Base-by-base conservation (phyloP, 2,888 invertebrate genomes). In the Cerceris rybyensis region DNA sequence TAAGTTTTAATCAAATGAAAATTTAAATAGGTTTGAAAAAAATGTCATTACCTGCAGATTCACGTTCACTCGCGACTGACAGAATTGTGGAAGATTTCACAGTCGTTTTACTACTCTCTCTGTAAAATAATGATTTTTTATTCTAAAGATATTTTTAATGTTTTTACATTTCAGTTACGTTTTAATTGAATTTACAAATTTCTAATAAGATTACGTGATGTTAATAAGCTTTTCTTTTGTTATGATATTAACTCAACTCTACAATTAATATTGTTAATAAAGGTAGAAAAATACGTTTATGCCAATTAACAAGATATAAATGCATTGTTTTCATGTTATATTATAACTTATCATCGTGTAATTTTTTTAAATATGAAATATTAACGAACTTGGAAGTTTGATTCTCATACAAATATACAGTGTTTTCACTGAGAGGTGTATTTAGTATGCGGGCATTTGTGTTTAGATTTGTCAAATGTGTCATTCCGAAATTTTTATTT, bases 331-430 rank as follows among this genome's bases (percentile, higher is more conserved):
- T 58, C 17, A 57, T 46, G 42, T 43, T 39, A 28, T 28, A 17
- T 1, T 17, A 17, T 16, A 66, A 66, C 57, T 57, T 66, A 28
- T 8, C 16, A 46, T 61, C 11, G 49, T 43, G 14, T 43, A 6
- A 52, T 9, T 39, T 11, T 55, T n/a, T 16, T 28, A 28, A 8
- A 60, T 50, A 28, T 28, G 55, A 60, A 66, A 70, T 39, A 14
- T 72, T 66, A 80, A 88, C 88, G 52, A 83, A 89, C 89, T 87
- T 87, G 69, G 82, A 84, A 70, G 66, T 81, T 50, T 75, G 73
- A 77, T 83, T 86, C 54, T 77, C 78, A 67, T 81, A 82, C 43
- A 83, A 80, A 76, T 80, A 84, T 46, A 81, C 59, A 41, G 82
- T 68, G 59, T 68, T 77, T 54, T 84, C 70, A n/a, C 75, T 60